phyloP scores from a whole-genome alignment of 2,888 invertebrate genomes.

The Microplitis deprimator region DNA sequence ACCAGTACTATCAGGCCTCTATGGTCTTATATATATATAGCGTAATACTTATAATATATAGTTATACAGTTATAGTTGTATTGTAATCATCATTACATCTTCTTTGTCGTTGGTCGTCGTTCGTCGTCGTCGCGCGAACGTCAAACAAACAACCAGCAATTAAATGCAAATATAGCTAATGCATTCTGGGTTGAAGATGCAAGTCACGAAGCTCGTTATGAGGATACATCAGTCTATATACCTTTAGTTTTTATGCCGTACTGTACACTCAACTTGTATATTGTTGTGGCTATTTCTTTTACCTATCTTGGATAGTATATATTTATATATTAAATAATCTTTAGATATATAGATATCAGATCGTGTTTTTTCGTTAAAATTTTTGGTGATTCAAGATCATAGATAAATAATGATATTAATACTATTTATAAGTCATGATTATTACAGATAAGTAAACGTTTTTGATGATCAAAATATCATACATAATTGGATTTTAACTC shows the following conservation, averaged over 20 bases:
- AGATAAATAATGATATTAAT: no score
- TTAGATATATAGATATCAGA: no score
- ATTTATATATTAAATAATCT: no score
- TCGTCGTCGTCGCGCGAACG: constrained; percentile 47
- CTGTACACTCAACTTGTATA: background rate
- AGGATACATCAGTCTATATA: constrained; percentile 16
- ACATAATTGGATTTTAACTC: no score
- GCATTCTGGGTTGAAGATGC: constrained; percentile 67
- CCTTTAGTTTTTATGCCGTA: background rate
- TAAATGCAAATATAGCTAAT: constrained; percentile 71
- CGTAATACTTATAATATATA: constrained; percentile 24
- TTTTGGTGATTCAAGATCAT: no score
- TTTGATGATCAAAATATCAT: no score
- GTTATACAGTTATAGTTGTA: constrained; percentile 20
- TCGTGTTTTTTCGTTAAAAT: no score
- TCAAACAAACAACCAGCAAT: constrained; percentile 71
- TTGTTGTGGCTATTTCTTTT: background rate
- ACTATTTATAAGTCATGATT: no score
- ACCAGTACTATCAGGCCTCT: background rate
- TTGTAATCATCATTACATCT: background rate
- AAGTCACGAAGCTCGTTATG: constrained; percentile 68
- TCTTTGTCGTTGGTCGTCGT: constrained; percentile 15
- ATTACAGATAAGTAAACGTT: no score
- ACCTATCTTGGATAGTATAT: no score
- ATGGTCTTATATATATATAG: constrained; percentile 27